Base-by-base conservation (phyloP, 2,888 invertebrate species). In the Acleris emargana region DNA sequence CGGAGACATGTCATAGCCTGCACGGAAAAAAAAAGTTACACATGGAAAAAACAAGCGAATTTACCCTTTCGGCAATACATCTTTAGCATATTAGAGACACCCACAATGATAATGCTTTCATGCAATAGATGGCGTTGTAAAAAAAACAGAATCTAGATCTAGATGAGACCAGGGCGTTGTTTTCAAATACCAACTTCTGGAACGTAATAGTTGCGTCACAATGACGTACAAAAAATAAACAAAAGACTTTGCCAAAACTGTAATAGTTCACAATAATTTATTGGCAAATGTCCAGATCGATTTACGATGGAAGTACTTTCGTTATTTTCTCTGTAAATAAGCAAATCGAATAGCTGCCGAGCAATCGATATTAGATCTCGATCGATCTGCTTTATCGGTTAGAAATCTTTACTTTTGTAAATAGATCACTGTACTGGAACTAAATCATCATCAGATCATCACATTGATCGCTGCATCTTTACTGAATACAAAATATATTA, bases 1-100 rank as follows among this genome's bases (percentile, higher is more conserved):
- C 76, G 98, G 98, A 58, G 99, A 99, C 99, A 99, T 99, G 90
- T 99, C 99, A 93, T 99, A 99, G 70, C 98, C 99, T 98, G 93
- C 62, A 73, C 69, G 76, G 38, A 22, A 60, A 64, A 64, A 50
- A 49, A 62, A 28, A 43, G 11, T 25, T 17, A 53, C n/a, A 63
- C 3, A 38, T 20, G 51, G 18, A 43, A 59, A 49, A 47, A 32
- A 7, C 9, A 22, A 53, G 20, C 53, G n/a, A 45, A 45, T 25
- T 17, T 22, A 57, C 43, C 25, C 25, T 53, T 43, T 54, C 20
- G 25, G 20, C 11, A 49, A 58, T 38, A 64, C 59, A 64, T 9
- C 55, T 18, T 59, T 60, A 64, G 59, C 59, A 64, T 54, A 64
- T 38, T 49, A 28, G 18, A 43, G 49, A 54, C 42, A 54, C 25